Percentiles rank a stretch among this genome's conserved stretches.
Evolutionary conservation across 2,113 vertebrate species (phyloP).

Genomic region (Crocuta crocuta): DNA sequence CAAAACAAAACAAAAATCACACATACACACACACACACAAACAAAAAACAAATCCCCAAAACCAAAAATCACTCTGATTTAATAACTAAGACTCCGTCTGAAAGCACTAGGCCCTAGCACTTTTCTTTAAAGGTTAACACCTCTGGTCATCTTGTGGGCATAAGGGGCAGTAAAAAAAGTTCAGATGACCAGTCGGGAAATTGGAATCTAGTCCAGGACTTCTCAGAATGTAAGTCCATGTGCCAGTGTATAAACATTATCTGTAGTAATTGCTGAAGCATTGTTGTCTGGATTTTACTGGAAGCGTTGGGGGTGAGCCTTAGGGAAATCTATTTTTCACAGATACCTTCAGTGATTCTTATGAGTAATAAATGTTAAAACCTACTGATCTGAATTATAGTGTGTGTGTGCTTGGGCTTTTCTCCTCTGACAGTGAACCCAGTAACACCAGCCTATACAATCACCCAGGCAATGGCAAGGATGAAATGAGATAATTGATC

Average conservation of each 20-base stretch:
- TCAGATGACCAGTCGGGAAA: neutral
- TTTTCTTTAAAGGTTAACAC: conserved; percentile 20
- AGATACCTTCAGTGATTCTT: neutral
- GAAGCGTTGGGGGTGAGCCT: neutral
- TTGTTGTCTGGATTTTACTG: neutral
- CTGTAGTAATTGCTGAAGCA: neutral
- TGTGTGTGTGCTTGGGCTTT: neutral
- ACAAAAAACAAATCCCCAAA: neutral
- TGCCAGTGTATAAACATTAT: neutral
- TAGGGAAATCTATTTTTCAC: neutral
- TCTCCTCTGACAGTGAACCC: neutral
- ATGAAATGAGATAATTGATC: neutral
- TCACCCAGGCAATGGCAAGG: neutral
- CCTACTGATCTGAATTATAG: neutral
- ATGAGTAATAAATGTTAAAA: neutral
- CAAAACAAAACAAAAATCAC: neutral
- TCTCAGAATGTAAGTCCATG: neutral
- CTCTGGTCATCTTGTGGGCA: neutral
- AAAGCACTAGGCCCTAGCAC: neutral
- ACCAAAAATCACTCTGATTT: neutral
- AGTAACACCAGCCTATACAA: neutral
- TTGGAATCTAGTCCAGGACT: neutral
- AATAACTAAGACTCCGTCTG: neutral
- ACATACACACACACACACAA: no score
- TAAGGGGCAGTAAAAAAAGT: neutral